Conservation (phyloP, 2,113 vertebrate species). For the Hepsetus odoe region DNA sequence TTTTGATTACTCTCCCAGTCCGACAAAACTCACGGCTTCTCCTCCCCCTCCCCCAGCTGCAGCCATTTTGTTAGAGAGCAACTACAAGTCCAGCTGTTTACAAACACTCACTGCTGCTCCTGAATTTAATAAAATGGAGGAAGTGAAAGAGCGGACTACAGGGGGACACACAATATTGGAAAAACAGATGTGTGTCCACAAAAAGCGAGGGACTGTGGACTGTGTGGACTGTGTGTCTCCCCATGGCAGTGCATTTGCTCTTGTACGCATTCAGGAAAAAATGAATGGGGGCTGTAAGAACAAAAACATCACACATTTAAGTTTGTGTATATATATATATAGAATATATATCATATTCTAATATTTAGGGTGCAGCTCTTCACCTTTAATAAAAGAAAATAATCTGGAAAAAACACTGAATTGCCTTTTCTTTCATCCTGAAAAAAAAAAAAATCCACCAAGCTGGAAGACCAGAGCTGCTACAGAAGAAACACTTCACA, state of each 20-base stretch:
- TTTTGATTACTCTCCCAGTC: background rate
- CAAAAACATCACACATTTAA: too few relatives aligned
- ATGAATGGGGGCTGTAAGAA: too few relatives aligned
- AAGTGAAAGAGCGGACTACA: background rate
- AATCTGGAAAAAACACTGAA: background rate
- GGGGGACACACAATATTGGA: background rate
- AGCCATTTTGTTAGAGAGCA: slow-evolving; percentile 55
- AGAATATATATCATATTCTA: too few relatives aligned
- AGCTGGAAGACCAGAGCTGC: too few relatives aligned
- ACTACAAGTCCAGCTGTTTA: slow-evolving; percentile 69
- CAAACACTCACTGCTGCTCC: slow-evolving; percentile 54
- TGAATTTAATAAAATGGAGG: slow-evolving; percentile 20
- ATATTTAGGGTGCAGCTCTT: too few relatives aligned
- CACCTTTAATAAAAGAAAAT: too few relatives aligned
- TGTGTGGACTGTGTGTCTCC: background rate
- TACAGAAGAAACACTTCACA: too few relatives aligned
- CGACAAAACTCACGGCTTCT: background rate
- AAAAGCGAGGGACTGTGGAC: background rate
- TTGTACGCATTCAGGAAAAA: too few relatives aligned
- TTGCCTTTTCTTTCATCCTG: background rate
- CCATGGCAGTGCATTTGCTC: background rate
- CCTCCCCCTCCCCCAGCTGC: slow-evolving; percentile 49
- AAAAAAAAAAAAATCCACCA: background rate
- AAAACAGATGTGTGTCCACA: background rate
- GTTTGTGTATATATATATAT: too few relatives aligned